These are phyloP conservation scores for Trichomycterus rosablanca DNA, from an alignment of 2,113 vertebrate genomes.

Conservation along the genomic window DNA sequence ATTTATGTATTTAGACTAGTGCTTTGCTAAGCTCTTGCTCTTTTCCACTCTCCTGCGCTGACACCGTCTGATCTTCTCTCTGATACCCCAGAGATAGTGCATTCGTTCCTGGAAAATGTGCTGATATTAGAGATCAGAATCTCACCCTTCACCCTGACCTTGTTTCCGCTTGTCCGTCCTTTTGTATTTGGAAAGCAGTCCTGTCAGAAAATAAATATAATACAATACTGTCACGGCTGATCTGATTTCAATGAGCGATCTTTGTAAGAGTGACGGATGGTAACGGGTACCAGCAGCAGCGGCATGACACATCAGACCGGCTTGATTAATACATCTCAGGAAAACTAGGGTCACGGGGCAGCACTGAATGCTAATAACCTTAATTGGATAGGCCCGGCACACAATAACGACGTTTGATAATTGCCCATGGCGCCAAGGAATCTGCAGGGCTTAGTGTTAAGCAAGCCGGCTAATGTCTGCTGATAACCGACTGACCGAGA, in stretches of 20 bases:
- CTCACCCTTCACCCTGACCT: conserved; percentile 6
- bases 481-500: conserved; percentile 29
- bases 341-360: conserved; percentile 43
- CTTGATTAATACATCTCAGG: conserved; percentile 50
- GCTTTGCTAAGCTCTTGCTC: conserved; percentile 46
- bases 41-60: conserved; percentile 21
- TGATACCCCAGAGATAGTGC: conserved; percentile 4
- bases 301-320: conserved; percentile 46
- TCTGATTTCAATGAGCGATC: conserved; percentile 29
- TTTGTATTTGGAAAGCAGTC: not conserved
- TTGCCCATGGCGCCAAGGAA: conserved; percentile 44
- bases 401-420: conserved; percentile 51
- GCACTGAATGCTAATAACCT: conserved; percentile 49
- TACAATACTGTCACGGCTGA: not conserved
- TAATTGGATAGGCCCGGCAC: conserved; percentile 53
- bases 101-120: conserved; percentile 6
- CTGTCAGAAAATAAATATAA: not conserved
- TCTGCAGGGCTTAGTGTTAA: conserved; percentile 37
- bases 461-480: conserved; percentile 43
- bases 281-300: conserved; percentile 46
- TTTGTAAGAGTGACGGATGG: conserved; percentile 39
- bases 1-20: conserved; percentile 66
- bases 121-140: conserved; percentile 19
- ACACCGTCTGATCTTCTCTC: conserved; percentile 24
- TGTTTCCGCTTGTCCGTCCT: not conserved